These are phyloP conservation scores for Scaeva pyrastri DNA, from an alignment of 2,888 invertebrate species.

Conservation along the genomic window DNA sequence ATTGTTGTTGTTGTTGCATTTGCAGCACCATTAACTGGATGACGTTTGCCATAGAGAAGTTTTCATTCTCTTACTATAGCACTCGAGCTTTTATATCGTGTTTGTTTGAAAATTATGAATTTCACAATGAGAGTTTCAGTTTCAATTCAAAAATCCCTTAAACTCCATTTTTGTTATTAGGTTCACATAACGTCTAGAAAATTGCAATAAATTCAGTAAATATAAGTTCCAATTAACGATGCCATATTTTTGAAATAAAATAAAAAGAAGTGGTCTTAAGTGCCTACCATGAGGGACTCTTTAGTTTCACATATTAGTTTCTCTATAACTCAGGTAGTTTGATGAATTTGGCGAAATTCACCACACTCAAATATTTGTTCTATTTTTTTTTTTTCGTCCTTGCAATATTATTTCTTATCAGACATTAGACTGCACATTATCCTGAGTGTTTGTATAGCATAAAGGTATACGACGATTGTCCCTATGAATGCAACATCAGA, in stretches of 20 bases:
- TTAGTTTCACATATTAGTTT: too few species aligned
- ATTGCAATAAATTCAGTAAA: too few species aligned
- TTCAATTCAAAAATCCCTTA: too few species aligned
- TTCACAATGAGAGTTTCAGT: too few species aligned
- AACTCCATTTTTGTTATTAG: too few species aligned
- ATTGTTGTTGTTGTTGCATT: slow-evolving; percentile 8
- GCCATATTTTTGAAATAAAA: too few species aligned
- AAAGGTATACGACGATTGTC: neutral
- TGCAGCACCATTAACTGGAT: slow-evolving; percentile 69
- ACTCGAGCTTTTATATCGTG: slow-evolving; percentile 13
- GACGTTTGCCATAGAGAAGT: slow-evolving; percentile 52
- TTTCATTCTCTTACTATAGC: slow-evolving; percentile 31
- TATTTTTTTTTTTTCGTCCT: neutral
- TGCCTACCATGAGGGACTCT: too few species aligned
- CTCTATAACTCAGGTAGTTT: too few species aligned
- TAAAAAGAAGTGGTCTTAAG: too few species aligned
- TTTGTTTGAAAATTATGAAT: slow-evolving; percentile 9
- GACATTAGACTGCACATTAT: slow-evolving; percentile 57
- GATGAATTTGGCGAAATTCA: slow-evolving; percentile 15
- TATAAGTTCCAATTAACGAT: too few species aligned
- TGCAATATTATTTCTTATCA: slow-evolving; percentile 38
- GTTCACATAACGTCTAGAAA: too few species aligned
- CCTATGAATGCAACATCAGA: slow-evolving; percentile 35
- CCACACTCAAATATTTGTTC: slow-evolving; percentile 18
- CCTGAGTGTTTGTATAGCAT: slow-evolving; percentile 37